Conservation (phyloP, 2,113 vertebrate species). For the Nipponia nippon region DNA sequence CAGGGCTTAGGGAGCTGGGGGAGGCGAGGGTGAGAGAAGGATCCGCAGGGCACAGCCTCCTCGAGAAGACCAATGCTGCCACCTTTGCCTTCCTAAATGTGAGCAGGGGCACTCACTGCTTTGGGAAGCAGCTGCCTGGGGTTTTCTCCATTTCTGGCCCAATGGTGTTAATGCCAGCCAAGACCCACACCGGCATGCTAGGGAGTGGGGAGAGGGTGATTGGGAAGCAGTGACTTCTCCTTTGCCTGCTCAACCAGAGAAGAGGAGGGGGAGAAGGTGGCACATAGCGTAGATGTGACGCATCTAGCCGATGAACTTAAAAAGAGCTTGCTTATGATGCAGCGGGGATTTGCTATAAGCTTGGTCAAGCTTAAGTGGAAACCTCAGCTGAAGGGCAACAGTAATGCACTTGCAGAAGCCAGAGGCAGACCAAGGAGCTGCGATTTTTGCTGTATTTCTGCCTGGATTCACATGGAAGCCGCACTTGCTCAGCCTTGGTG, state of each 20-base stretch:
- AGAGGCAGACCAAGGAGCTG: background rate
- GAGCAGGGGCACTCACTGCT: background rate
- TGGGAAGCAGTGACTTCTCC: background rate
- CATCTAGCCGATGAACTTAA: background rate
- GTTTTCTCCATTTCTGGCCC: background rate
- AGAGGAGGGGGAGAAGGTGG: background rate
- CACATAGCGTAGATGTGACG: background rate
- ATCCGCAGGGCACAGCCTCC: background rate
- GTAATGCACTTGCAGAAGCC: background rate
- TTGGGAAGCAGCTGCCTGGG: background rate
- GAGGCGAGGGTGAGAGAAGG: background rate
- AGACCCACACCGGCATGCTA: accelerated
- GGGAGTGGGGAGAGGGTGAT: background rate
- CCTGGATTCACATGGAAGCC: background rate
- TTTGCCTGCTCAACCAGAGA: background rate
- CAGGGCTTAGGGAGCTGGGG: background rate
- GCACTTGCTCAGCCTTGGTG: background rate
- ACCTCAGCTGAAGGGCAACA: background rate
- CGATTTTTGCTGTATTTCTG: background rate
- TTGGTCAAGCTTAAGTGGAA: background rate
- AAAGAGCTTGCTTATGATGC: background rate
- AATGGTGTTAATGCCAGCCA: background rate
- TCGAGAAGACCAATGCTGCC: background rate
- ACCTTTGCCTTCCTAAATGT: background rate
- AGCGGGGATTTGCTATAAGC: background rate